These are phyloP conservation scores for Sipha flava DNA, from an alignment of 1,140 invertebrate genomes.

Conservation along the genomic window DNA sequence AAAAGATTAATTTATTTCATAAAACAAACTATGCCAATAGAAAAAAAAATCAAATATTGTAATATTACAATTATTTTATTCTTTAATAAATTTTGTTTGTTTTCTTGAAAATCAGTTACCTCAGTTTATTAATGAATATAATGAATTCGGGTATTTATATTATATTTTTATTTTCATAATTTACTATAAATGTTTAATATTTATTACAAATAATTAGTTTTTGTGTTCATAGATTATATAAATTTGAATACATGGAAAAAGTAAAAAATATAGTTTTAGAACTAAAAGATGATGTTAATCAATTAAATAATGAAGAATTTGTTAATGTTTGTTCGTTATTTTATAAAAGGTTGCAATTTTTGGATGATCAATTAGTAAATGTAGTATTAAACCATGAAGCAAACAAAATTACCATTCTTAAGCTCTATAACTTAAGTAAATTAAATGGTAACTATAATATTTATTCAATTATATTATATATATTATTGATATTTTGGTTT, in stretches of 20 bases:
- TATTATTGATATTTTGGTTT: not conserved
- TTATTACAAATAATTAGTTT: not conserved
- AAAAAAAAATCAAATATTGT: not conserved
- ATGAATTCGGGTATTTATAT: not conserved
- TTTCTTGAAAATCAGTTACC: constrained; percentile 3
- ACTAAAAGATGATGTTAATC: not conserved
- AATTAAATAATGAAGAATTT: constrained; percentile 5
- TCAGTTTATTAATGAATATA: not conserved
- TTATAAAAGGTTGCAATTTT: not conserved
- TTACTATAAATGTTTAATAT: too few species aligned
- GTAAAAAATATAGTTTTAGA: not conserved
- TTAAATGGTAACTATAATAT: not conserved
- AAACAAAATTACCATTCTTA: not conserved
- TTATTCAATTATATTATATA: not conserved
- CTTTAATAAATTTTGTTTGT: not conserved
- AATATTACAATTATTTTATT: not conserved
- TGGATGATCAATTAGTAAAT: not conserved
- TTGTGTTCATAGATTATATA: not conserved
- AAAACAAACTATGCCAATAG: not conserved
- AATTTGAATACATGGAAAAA: not conserved
- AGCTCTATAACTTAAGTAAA: constrained; percentile 9
- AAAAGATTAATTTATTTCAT: not conserved
- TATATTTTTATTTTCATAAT: too few species aligned
- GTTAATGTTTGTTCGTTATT: not conserved
- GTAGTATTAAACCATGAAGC: not conserved